Evolutionary conservation across 2,113 vertebrate species (phyloP).

Genomic region (Sander lucioperca): DNA sequence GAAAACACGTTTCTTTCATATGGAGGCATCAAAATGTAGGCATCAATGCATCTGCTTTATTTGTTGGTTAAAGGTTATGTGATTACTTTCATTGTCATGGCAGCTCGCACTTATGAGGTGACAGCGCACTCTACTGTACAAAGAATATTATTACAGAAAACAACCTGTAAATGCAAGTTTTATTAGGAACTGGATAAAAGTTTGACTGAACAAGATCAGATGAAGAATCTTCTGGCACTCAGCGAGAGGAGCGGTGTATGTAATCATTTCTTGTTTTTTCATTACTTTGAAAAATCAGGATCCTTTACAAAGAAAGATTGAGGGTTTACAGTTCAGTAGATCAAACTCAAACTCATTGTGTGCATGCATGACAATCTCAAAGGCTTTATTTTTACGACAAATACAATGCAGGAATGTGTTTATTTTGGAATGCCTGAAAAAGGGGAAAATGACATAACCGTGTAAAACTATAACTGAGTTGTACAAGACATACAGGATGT

Average conservation of each 20-base stretch:
- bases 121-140: conserved; percentile 61
- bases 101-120: background rate
- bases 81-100: background rate
- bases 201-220: background rate
- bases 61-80: background rate
- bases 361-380: background rate
- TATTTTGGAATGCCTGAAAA: background rate
- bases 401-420: background rate
- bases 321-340: background rate
- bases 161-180: too few species aligned
- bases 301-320: background rate
- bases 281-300: background rate
- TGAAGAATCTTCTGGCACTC: background rate
- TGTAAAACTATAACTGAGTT: background rate
- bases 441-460: background rate
- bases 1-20: background rate
- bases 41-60: background rate
- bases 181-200: background rate
- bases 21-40: background rate
- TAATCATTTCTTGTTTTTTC: background rate
- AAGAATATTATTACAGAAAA: conserved; percentile 36
- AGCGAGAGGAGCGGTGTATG: background rate
- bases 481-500: background rate
- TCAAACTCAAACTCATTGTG: background rate
- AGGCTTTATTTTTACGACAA: background rate